Evolutionary conservation across 2,888 invertebrate species (phyloP), one percentile per base, ranked within the genome.

Genomic region (Nipponacmea schrenckii): DNA sequence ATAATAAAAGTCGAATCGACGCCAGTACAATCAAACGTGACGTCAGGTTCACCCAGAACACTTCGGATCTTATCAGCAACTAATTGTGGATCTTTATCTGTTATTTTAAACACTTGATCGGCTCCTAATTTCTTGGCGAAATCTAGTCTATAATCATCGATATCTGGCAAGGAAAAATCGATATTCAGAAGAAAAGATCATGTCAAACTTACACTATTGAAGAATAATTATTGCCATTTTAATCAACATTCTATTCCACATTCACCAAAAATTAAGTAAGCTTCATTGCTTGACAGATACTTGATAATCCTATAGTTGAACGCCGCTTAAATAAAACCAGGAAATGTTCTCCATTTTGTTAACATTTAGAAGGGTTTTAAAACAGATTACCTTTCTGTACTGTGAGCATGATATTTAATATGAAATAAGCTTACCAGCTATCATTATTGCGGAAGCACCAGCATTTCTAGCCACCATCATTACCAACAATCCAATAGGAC

Each of bases 11-110:
- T 94, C 44, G 93, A 90, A 86, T 95, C 93, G 0, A 93, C 94
- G 0, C 97, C 97, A 79, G 94, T 94, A 75, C 96, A 96, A 85
- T 97, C 97, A 77, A 97, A 93, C 1, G 94, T 92, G 72, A 93
- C 91, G 69, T 89, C 88, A 72, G 94, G 93, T 31, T 76, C 72
- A 7, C 84, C 85, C 45, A 85, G 62, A 0, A 68, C 64, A 8
- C 70, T 76, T 65, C 73, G 75, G 5, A 86, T 79, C 64, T 79
- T 71, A 67, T 78, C 69, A 45, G 85, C 85, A 46, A 84, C 70
- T 26, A 74, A 77, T 56, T 80, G 70, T 0, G 82, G 72, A 67
- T 85, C 84, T 44, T 78, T 74, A 27, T 80, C 77, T 5, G 75
- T 78, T 15, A 88, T 85, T 62, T 83, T 79, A 44, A 89, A 71